phyloP scores from a whole-genome alignment of 2,888 invertebrate genomes.

The Trissolcus japonicus region DNA sequence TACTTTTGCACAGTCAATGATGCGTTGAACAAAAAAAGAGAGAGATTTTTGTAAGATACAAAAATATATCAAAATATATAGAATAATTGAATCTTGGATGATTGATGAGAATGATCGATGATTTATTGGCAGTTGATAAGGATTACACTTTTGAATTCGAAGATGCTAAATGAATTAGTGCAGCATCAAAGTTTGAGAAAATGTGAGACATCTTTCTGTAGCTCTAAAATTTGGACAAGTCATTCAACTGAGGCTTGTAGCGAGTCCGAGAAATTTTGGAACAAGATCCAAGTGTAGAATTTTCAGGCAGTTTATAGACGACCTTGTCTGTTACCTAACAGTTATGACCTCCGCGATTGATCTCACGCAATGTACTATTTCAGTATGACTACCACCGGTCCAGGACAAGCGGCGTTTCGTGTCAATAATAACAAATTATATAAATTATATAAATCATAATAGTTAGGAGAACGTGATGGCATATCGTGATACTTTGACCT shows the following conservation, averaged over 20 bases:
- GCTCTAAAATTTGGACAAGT: constrained; percentile 10
- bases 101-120: neutral
- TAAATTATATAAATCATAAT: too few relatives aligned
- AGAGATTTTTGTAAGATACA: too few relatives aligned
- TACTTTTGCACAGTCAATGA: too few relatives aligned
- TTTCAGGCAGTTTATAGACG: constrained; percentile 51
- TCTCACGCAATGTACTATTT: constrained; percentile 65
- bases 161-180: too few relatives aligned
- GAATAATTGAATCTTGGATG: neutral
- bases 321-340: constrained; percentile 66
- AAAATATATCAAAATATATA: too few relatives aligned
- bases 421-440: constrained; percentile 12
- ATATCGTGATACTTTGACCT: constrained; percentile 43
- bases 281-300: neutral
- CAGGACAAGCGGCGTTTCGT: constrained; percentile 9
- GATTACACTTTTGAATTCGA: too few relatives aligned
- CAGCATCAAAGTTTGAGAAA: too few relatives aligned
- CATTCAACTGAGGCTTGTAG: constrained; percentile 37
- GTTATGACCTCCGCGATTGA: constrained; percentile 58
- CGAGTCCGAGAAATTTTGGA: constrained; percentile 13
- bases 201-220: too few relatives aligned
- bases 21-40: too few relatives aligned
- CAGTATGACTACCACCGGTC: constrained; percentile 53
- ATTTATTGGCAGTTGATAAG: neutral
- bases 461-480: too few relatives aligned